Percentiles rank a stretch among this genome's conserved stretches.
phyloP scores from a whole-genome alignment of 2,888 invertebrate species.

The Drosophila nigritarsus region DNA sequence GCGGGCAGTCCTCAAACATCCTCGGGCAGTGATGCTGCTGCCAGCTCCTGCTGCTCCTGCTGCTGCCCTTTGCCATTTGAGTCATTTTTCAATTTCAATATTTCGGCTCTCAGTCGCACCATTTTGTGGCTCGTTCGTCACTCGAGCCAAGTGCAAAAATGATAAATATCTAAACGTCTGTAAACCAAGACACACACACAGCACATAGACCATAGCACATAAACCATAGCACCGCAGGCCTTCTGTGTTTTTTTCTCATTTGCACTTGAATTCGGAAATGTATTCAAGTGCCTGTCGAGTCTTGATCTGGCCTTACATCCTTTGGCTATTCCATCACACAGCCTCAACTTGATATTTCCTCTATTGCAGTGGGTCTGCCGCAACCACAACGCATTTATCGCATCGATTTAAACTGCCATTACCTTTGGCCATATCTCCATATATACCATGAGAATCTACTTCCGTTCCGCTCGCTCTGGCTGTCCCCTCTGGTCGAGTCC shows the following conservation, averaged over 20 bases:
- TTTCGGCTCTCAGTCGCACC: constrained; percentile 31
- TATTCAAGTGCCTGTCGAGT: constrained; percentile 55
- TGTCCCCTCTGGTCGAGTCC: constrained; percentile 16
- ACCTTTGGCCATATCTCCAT: constrained; percentile 25
- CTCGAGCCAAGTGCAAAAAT: constrained; percentile 69
- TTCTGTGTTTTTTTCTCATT: constrained; percentile 70
- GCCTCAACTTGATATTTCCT: constrained; percentile 58
- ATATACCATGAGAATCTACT: constrained; percentile 4
- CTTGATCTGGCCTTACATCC: constrained; percentile 17
- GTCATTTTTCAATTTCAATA: constrained; percentile 65
- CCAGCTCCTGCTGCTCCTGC: not conserved
- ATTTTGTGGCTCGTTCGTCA: constrained; percentile 58
- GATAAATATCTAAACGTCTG: constrained; percentile 62
- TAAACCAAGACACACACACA: constrained; percentile 18
- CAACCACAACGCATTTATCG: constrained; percentile 46
- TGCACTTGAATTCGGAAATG: constrained; percentile 57
- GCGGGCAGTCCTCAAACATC: constrained; percentile 25
- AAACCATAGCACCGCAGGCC: not conserved
- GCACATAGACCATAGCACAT: not conserved
- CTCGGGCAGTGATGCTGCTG: constrained; percentile 13
- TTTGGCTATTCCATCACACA: constrained; percentile 16
- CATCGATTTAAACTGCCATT: constrained; percentile 45
- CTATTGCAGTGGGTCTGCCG: constrained; percentile 47
- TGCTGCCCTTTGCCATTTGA: constrained; percentile 35
- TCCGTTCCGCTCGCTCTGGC: not conserved